Percentiles rank a stretch among this genome's conserved stretches.
Evolutionary conservation across 2,797 vertebrate species (phyloP).

Genomic region (Halcyon badia): DNA sequence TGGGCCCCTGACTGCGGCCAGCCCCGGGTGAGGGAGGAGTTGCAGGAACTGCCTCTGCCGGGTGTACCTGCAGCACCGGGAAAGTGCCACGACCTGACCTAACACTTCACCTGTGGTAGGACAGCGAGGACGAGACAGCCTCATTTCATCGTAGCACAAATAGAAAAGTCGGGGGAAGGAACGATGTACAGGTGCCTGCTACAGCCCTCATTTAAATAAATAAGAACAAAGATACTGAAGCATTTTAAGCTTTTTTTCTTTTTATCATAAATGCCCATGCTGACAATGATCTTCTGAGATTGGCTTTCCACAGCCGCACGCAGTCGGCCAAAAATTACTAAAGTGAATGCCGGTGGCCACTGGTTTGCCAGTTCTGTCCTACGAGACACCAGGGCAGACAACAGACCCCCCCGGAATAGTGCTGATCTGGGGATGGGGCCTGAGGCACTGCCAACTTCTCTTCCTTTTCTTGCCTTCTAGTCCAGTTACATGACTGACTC

Average conservation of each 20-base stretch:
- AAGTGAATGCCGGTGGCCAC: neutral
- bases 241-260: neutral
- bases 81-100: neutral
- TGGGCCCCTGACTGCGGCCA: neutral
- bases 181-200: neutral
- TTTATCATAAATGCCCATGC: neutral
- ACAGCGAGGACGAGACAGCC: neutral
- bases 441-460: neutral
- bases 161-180: neutral
- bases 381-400: neutral
- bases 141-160: neutral
- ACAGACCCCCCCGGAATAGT: neutral
- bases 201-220: neutral
- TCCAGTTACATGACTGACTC: neutral
- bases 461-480: neutral
- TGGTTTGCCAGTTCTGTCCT: neutral
- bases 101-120: neutral
- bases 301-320: neutral
- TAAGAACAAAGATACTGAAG: neutral
- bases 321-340: neutral
- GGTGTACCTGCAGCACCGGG: too few relatives aligned
- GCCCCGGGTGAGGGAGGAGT: neutral
- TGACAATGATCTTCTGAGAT: neutral
- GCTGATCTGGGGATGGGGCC: neutral
- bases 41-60: neutral